Evolutionary conservation across 37 sponge, comb jelly and placozoan genomes (phyloP).

Genomic region (Mnemiopsis leidyi): DNA sequence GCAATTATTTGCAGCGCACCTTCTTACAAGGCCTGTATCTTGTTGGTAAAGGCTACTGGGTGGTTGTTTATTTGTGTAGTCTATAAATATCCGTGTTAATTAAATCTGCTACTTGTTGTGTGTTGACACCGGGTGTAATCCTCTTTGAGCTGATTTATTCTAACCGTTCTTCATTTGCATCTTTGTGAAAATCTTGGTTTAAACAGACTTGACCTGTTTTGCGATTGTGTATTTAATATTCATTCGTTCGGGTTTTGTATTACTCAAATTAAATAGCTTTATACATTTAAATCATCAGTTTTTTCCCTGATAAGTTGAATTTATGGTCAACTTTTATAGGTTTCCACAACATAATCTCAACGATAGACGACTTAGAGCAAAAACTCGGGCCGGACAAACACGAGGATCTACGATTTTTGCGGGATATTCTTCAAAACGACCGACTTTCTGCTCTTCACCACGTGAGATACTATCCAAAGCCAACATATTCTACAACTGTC

Average conservation of each 20-base stretch:
- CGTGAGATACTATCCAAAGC: conserved; percentile 7
- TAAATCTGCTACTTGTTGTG: not conserved
- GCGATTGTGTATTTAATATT: too few relatives aligned
- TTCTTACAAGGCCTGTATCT: too few relatives aligned
- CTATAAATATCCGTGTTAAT: not conserved
- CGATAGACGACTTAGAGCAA: not conserved
- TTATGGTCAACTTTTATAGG: not conserved
- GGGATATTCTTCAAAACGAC: conserved; percentile 1
- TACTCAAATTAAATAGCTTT: not conserved
- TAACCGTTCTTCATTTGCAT: not conserved
- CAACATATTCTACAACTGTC: too few relatives aligned
- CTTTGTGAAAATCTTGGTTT: not conserved
- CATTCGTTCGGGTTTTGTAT: too few relatives aligned
- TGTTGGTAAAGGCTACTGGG: too few relatives aligned
- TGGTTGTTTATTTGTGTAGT: not conserved
- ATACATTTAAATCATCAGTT: not conserved
- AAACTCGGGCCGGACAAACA: not conserved
- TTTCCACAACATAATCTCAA: conserved; percentile 41
- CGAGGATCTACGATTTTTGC: conserved; percentile 20
- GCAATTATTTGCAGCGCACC: too few relatives aligned
- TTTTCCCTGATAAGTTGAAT: not conserved
- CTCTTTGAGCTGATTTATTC: not conserved
- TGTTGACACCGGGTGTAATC: not conserved
- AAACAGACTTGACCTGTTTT: not conserved
- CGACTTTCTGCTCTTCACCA: conserved; percentile 19